Base-by-base conservation (phyloP, 2,797 vertebrate species). In the Gephyroberyx darwinii region DNA sequence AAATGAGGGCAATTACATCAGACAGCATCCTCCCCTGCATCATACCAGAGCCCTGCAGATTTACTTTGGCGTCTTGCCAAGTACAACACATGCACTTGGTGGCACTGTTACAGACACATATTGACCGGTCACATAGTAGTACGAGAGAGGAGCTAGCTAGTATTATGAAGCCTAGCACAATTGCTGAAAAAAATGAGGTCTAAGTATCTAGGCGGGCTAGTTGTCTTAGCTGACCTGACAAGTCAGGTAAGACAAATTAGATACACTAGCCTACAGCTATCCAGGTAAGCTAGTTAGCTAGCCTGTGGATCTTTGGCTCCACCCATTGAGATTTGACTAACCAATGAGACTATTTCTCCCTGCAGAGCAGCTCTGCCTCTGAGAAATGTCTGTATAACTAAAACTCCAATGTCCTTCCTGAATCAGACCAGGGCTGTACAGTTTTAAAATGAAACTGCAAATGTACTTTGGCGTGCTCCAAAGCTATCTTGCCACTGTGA, bases 291-390 rank as follows among this genome's bases (percentile, higher is more conserved):
- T 30, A 39, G 33, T 6, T 35, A 35, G 8, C 33, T 35, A 30
- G n/a, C 2, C 58, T 39, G 33, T 30, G 12, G 2, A 17, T 65
- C 56, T 26, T 12, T n/a, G 39, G 17, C 37, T 76, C 50, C 53
- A 39, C 52, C 45, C 17, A 4, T 12, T 55, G 8, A 70, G 37
- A 62, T 69, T 72, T 69, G 65, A 61, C 69, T 65, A 56, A 14
- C 14, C 59, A 56, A 55, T 66, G 3, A 14, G 39, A 69, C 26
- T 0, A 53, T 60, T 41, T 53, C 53, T 33, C 45, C 37, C 9
- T 63, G 14, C 65, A 37, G 54, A 70, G 60, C 45, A 62, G 33
- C 63, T 63, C 19, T 55, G 17, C 9, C 14, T 56, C 2, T 0
- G 22, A 63, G 8, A 31, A 78, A 43, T 59, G 59, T 60, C 72